These are phyloP conservation scores for Urocolius indicus DNA, from an alignment of 2,113 vertebrate genomes.

Conservation along the genomic window DNA sequence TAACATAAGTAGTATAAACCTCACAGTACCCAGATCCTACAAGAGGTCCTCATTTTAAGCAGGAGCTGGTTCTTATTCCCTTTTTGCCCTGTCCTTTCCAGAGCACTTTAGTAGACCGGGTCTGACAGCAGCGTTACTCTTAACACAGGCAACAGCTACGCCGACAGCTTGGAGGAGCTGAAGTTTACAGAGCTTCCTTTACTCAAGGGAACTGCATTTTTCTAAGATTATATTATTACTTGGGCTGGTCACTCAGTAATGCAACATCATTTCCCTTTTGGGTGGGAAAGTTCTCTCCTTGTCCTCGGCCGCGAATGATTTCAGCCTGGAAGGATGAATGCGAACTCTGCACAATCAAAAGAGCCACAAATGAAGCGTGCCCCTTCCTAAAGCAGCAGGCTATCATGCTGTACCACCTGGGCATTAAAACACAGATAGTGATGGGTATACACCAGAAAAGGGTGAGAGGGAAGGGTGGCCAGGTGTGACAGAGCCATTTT, in stretches of 20 bases:
- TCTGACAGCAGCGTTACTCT: conserved; percentile 27
- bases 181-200: conserved; percentile 74
- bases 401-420: not conserved
- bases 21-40: not conserved
- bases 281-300: conserved; percentile 78
- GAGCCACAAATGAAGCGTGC: not conserved
- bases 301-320: conserved; percentile 67
- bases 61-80: not conserved
- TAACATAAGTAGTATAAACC: not conserved
- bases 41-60: not conserved
- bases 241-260: conserved; percentile 69
- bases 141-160: conserved; percentile 53
- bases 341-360: not conserved
- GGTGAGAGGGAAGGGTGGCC: not conserved
- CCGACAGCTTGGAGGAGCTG: conserved; percentile 62
- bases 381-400: not conserved
- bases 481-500: not conserved
- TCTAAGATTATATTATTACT: conserved; percentile 83
- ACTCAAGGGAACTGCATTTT: conserved; percentile 77
- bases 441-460: not conserved
- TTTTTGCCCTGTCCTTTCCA: not conserved
- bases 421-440: not conserved
- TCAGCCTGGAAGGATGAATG: conserved; percentile 56
- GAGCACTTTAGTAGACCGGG: not conserved
- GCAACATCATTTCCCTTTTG: conserved; percentile 79